Evolutionary conservation across 2,113 vertebrate species (phyloP), one percentile per base, ranked within the genome.

Genomic region (Phrynosoma blainvillii): DNA sequence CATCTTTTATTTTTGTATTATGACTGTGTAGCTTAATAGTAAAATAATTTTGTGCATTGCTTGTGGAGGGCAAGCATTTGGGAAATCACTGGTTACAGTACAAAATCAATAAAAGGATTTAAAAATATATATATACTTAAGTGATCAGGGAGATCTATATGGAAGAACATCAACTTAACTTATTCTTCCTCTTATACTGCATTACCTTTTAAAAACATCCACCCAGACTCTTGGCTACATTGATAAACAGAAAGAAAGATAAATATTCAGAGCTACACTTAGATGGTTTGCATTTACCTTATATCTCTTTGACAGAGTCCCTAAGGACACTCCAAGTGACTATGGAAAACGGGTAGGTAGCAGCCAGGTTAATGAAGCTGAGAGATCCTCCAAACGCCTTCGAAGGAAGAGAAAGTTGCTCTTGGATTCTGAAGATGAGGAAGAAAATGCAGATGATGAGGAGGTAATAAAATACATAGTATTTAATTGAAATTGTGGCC

Each of bases 361-460:
- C 79, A 90, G 68, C 84, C 93, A 95, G 89, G 79, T 84, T 68
- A 79, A 84, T 30, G 97, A 98, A 92, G 94, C 97, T 36, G 97
- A 97, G 92, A 95, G 96, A 87, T 95, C 97, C n/a, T 88, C 73
- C 80, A 98, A 98, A 92, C 97, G 97, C 47, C 96, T 98, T 65
- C 95, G 98, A 78, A 98, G 97, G 95, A 98, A 98, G 96, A 98
- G 98, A 54, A 98, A 97, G 90, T 96, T 98, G 94, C 97, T 97
- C 82, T 97, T 98, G 97, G 98, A 98, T 89, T 98, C 97, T 25
- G 98, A 97, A 66, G 98, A 98, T 32, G 98, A 98, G n/a, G 98
- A 98, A 77, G 98, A 98, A 88, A 97, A 98, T 30, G 96, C 97
- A 54, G 96, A 96, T 87, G 97, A 98, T 70, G 98, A 98, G 79